phyloP scores from a whole-genome alignment of 30 jellyfish, hydroid and myxozoan species.

The Cassiopea andromeda region DNA sequence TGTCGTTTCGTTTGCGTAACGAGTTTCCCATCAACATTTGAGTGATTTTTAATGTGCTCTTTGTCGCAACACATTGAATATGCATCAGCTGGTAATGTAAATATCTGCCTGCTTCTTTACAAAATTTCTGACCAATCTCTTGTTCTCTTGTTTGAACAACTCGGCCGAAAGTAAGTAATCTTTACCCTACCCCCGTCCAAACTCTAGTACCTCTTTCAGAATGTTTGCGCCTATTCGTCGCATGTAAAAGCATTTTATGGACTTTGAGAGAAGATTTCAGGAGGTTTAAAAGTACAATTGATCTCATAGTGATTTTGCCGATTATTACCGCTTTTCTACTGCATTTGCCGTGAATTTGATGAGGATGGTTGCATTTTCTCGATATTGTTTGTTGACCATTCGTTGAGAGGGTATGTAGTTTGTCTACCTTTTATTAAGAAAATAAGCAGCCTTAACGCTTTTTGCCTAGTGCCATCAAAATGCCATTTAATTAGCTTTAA shows the following conservation, averaged over 20 bases:
- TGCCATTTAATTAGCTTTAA: conserved; percentile 46
- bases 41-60: not conserved
- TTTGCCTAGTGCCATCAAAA: conserved; percentile 1
- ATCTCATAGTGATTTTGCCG: not conserved
- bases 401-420: not conserved
- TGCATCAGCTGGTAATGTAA: not conserved
- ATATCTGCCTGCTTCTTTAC: not conserved
- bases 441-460: not conserved
- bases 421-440: not conserved
- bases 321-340: not conserved
- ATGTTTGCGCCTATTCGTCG: not conserved
- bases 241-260: not conserved
- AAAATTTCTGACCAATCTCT: conserved; percentile 15
- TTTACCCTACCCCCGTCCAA: conserved; percentile 13
- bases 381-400: not conserved
- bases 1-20: conserved; percentile 22
- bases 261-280: not conserved
- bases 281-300: not conserved
- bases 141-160: not conserved
- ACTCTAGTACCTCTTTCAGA: not conserved
- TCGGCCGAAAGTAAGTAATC: conserved; percentile 1
- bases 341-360: not conserved
- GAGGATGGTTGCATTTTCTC: not conserved
- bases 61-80: conserved; percentile 27
- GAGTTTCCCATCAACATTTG: conserved; percentile 5